Conservation (phyloP, 2,888 invertebrate genomes). For the Clostera curtula region DNA sequence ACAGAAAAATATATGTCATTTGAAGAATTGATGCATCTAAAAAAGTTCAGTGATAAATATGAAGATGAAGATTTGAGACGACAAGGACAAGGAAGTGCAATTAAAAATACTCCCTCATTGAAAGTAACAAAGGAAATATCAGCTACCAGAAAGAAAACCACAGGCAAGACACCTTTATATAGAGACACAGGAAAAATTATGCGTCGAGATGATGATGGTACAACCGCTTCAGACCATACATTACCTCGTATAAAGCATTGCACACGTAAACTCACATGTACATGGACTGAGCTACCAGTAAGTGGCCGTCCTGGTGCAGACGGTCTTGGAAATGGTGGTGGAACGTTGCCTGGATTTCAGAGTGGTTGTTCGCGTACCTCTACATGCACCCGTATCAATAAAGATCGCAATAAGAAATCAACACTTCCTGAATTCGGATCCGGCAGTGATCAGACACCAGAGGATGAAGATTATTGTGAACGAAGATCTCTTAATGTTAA, state of each 20-base stretch:
- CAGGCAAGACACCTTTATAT: no score
- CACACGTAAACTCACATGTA: slow-evolving; percentile 59
- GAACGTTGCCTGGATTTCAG: slow-evolving; percentile 58
- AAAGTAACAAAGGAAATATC: not conserved
- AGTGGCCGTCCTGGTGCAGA: slow-evolving; percentile 22
- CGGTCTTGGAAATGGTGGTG: slow-evolving; percentile 30
- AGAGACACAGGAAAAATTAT: slow-evolving; percentile 6
- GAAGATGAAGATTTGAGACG: slow-evolving; percentile 31
- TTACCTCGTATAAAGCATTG: slow-evolving; percentile 47
- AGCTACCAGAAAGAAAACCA: slow-evolving; percentile 1
- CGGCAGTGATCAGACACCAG: slow-evolving; percentile 8
- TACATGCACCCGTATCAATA: slow-evolving; percentile 55
- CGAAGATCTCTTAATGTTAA: slow-evolving; percentile 43
- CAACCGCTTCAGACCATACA: slow-evolving; percentile 42
- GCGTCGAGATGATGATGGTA: no score
- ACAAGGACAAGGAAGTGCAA: slow-evolving; percentile 5
- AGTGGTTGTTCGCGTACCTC: slow-evolving; percentile 62
- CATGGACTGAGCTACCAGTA: slow-evolving; percentile 55
- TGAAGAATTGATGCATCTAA: slow-evolving; percentile 59
- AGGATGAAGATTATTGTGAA: slow-evolving; percentile 63
- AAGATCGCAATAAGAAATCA: slow-evolving; percentile 50
- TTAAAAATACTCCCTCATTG: slow-evolving; percentile 1
- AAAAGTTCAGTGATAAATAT: slow-evolving; percentile 39
- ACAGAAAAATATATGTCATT: slow-evolving; percentile 65
- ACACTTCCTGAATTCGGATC: slow-evolving; percentile 16